Percentiles rank a stretch among this genome's conserved stretches.
Evolutionary conservation across 2,797 vertebrate genomes (phyloP).

Genomic region (Falco biarmicus): DNA sequence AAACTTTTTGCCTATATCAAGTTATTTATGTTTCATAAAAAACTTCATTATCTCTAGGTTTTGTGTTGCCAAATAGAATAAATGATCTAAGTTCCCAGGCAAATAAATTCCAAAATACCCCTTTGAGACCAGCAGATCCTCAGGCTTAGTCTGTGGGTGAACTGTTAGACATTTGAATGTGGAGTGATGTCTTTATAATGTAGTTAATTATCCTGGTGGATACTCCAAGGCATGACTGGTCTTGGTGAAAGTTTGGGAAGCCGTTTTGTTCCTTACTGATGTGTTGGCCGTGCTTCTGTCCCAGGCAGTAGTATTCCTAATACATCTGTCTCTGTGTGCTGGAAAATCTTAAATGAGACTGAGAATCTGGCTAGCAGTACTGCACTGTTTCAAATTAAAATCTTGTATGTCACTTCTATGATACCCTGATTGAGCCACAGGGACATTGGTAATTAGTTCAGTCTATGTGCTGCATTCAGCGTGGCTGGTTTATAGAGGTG

Average conservation of each 20-base stretch:
- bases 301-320: neutral
- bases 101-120: neutral
- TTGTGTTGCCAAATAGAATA: neutral
- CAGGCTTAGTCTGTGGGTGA: neutral
- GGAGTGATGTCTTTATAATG: neutral
- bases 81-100: neutral
- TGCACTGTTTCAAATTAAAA: neutral
- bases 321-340: neutral
- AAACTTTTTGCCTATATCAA: neutral
- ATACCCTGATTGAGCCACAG: neutral
- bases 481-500: neutral
- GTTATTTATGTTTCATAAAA: neutral
- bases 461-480: neutral
- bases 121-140: neutral
- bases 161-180: neutral
- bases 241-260: neutral
- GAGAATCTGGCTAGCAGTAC: neutral
- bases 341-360: neutral
- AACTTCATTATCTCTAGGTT: neutral
- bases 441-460: neutral
- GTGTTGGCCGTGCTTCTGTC: neutral
- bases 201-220: neutral
- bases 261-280: neutral
- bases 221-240: neutral
- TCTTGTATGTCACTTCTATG: neutral